phyloP scores from a whole-genome alignment of 2,888 invertebrate species.

The Cepaea hortensis region DNA sequence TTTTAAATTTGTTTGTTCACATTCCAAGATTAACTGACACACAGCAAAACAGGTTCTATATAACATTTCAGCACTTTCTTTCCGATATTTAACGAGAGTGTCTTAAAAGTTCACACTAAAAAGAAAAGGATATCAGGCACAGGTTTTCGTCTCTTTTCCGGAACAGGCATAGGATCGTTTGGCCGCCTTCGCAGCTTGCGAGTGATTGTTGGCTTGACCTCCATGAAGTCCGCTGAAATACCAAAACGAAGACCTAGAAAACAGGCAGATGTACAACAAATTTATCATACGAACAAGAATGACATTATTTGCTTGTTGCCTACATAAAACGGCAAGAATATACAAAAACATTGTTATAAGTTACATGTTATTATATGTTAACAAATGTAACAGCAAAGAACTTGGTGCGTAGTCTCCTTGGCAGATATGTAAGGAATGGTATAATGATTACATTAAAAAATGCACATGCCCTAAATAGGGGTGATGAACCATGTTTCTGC shows the following conservation, averaged over 20 bases:
- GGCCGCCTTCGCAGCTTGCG: conserved; percentile 92
- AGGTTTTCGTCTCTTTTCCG: conserved; percentile 84
- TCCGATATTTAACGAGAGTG: no score
- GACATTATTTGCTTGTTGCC: neutral
- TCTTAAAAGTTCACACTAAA: no score
- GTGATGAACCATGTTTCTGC: no score
- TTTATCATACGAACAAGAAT: neutral
- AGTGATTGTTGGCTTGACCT: conserved; percentile 93
- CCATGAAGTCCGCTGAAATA: conserved; percentile 74
- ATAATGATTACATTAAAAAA: no score
- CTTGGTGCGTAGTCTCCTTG: no score
- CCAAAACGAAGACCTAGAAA: neutral
- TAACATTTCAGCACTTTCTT: no score
- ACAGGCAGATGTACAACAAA: neutral
- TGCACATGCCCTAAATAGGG: no score
- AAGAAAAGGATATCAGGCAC: conserved; percentile 76
- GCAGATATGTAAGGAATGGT: no score
- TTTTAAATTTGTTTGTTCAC: no score
- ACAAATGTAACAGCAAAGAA: no score
- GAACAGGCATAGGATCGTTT: conserved; percentile 93
- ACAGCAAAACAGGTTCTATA: no score
- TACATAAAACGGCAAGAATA: neutral
- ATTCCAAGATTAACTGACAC: no score
- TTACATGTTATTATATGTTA: neutral
- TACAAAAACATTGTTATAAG: neutral